Percentiles rank a stretch among this genome's conserved stretches.
These are phyloP conservation scores for Neoaliturus tenellus DNA, from an alignment of 2,888 invertebrate genomes.

Conservation along the genomic window DNA sequence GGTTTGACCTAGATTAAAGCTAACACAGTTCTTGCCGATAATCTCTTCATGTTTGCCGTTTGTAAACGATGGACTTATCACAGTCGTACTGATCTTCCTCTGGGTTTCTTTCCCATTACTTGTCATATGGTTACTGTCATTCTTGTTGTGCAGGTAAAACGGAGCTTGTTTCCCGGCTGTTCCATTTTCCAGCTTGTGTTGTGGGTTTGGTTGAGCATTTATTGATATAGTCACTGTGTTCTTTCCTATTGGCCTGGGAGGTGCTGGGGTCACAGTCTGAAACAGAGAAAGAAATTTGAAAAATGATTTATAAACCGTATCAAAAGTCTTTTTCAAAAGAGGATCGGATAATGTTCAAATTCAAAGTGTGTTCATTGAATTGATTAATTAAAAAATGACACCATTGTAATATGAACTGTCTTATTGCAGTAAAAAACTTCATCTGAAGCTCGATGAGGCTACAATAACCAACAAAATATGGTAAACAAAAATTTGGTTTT, in stretches of 20 bases:
- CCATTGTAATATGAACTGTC: too few species aligned
- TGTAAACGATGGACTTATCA: slow-evolving; percentile 49
- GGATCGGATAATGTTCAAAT: too few species aligned
- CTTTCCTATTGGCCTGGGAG: slow-evolving; percentile 15
- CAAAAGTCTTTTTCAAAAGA: too few species aligned
- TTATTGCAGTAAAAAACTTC: too few species aligned
- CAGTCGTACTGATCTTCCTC: slow-evolving; percentile 57
- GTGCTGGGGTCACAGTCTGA: background rate
- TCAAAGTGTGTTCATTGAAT: too few species aligned
- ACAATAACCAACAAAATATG: too few species aligned
- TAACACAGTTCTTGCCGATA: slow-evolving; percentile 62
- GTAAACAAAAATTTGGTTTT: too few species aligned
- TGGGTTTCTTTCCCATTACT: background rate
- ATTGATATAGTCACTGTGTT: slow-evolving; percentile 58
- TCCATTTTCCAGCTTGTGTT: background rate
- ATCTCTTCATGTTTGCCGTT: slow-evolving; percentile 50
- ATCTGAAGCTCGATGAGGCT: too few species aligned
- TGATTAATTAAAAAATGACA: too few species aligned
- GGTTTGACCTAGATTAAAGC: slow-evolving; percentile 62
- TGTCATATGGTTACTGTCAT: background rate
- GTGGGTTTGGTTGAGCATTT: slow-evolving; percentile 51
- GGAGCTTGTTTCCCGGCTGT: slow-evolving; percentile 41
- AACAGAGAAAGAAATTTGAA: background rate
- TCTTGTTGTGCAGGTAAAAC: slow-evolving; percentile 50
- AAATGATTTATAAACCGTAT: too few species aligned